Evolutionary conservation across 2,113 vertebrate species (phyloP), one percentile per base, ranked within the genome.

Genomic region (Steatornis caripensis): DNA sequence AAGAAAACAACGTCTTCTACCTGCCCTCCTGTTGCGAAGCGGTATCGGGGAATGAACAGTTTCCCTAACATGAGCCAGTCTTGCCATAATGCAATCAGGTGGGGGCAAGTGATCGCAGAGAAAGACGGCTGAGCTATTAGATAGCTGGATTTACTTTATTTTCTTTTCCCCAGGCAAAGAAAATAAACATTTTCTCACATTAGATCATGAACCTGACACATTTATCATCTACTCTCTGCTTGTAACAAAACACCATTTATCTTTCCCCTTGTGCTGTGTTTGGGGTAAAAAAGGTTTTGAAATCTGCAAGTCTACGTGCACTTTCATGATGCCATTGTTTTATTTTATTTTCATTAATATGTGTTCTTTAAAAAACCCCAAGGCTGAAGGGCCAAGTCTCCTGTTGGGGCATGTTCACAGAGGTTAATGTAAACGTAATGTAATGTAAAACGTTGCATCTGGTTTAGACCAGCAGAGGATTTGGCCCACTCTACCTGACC

Each of bases 171-270:
- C 20, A 36, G 72, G 81, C 55, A 89, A 91, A 75, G 51, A 58
- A 94, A 95, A 92, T 78, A 85, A 92, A 94, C 45, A 65, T 76
- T 49, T 96, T 95, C 34, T 81, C 57, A 49, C 60, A 61, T 69
- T 84, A 84, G 69, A 87, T 72, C 61, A 65, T 27, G 66, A 89
- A 81, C 32, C 5, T 26, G 57, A 37, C 16, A 57, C 37, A 71
- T 79, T 91, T 87, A 82, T 96, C 24, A 75, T n/a, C 60, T 48
- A 5, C 20, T 89, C 43, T 39, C 55, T 36, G 23, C 48, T 70
- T 93, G 57, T 37, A 77, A 84, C 20, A 91, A 87, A 95, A 87
- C n/a, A 15, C 7, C 43, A 71, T 90, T 92, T 66, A 66, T 89
- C 58, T 72, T 87, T 84, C 23, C 7, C 18, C 84, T 78, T 78